Conservation (phyloP, 2,797 vertebrate genomes). For the Lagocephalus sceleratus region DNA sequence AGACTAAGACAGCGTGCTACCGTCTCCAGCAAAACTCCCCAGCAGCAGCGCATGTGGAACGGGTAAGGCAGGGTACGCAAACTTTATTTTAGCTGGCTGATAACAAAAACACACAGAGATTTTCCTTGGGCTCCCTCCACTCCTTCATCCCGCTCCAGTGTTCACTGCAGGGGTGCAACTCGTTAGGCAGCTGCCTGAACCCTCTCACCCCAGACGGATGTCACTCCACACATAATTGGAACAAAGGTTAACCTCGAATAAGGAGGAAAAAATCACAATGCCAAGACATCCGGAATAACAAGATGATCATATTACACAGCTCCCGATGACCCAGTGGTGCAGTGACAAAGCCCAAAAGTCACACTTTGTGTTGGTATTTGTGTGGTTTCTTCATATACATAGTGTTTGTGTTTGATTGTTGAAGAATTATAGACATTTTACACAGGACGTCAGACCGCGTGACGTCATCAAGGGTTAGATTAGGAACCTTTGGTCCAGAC, state of each 20-base stretch:
- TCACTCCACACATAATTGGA: slow-evolving; percentile 54
- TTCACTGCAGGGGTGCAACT: slow-evolving; percentile 36
- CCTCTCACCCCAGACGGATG: slow-evolving; percentile 30
- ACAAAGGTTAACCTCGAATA: slow-evolving; percentile 52
- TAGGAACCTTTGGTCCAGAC: slow-evolving; percentile 21
- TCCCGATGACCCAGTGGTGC: background rate
- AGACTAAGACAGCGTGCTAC: too few relatives aligned
- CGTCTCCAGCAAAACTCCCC: too few relatives aligned
- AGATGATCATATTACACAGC: background rate
- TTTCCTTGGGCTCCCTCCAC: background rate
- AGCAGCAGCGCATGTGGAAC: background rate
- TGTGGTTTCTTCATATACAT: too few relatives aligned
- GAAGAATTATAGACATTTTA: background rate
- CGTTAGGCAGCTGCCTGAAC: slow-evolving; percentile 51
- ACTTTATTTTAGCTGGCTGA: slow-evolving; percentile 22
- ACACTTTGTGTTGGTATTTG: too few relatives aligned
- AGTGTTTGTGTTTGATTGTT: too few relatives aligned
- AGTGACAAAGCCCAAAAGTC: too few relatives aligned
- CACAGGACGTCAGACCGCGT: too few relatives aligned
- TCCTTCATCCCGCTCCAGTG: slow-evolving; percentile 2
- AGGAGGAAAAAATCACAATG: slow-evolving; percentile 19
- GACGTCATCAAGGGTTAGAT: background rate
- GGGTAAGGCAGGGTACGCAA: background rate
- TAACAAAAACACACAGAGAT: slow-evolving; percentile 11
- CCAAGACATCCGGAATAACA: slow-evolving; percentile 38